These are phyloP conservation scores for Dolichomitus sp. DNA, from an alignment of 2,888 invertebrate genomes.

Conservation along the genomic window DNA sequence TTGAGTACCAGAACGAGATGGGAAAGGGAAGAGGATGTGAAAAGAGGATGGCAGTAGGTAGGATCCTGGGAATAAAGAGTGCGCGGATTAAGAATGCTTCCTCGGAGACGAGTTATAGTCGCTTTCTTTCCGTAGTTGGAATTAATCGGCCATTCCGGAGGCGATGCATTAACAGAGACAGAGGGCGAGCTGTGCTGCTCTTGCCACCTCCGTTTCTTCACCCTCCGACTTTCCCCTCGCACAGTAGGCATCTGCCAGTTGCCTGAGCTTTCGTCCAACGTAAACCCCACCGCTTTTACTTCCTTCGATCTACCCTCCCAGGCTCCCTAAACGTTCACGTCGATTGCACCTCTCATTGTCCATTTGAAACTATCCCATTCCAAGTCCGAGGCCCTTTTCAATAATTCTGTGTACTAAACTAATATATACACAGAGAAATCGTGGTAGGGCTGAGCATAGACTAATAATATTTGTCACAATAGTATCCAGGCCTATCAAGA, in stretches of 20 bases:
- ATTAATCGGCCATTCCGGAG: constrained; percentile 85
- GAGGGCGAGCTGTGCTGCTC: constrained; percentile 72
- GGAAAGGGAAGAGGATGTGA: constrained; percentile 51
- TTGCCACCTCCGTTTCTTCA: constrained; percentile 71
- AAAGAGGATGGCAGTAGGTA: constrained; percentile 64
- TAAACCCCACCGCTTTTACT: constrained; percentile 48
- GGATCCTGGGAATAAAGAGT: constrained; percentile 83
- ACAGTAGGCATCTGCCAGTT: constrained; percentile 70
- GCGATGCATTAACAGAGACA: constrained; percentile 84
- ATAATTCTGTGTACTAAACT: background rate
- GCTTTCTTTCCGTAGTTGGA: constrained; percentile 85
- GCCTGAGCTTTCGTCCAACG: constrained; percentile 43
- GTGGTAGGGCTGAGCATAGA: no score
- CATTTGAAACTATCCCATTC: constrained; percentile 14
- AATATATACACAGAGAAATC: no score
- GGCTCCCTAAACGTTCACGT: constrained; percentile 22
- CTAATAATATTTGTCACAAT: no score
- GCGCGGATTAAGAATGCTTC: constrained; percentile 85
- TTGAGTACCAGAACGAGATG: constrained; percentile 54
- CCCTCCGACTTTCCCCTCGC: constrained; percentile 74
- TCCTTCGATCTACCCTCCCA: constrained; percentile 42
- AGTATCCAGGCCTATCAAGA: no score
- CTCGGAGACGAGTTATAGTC: constrained; percentile 85
- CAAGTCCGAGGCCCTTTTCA: background rate
- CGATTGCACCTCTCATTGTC: constrained; percentile 17